Evolutionary conservation across 2,888 invertebrate species (phyloP), one percentile per base, ranked within the genome.

Genomic region (Tupiocoris notatus): DNA sequence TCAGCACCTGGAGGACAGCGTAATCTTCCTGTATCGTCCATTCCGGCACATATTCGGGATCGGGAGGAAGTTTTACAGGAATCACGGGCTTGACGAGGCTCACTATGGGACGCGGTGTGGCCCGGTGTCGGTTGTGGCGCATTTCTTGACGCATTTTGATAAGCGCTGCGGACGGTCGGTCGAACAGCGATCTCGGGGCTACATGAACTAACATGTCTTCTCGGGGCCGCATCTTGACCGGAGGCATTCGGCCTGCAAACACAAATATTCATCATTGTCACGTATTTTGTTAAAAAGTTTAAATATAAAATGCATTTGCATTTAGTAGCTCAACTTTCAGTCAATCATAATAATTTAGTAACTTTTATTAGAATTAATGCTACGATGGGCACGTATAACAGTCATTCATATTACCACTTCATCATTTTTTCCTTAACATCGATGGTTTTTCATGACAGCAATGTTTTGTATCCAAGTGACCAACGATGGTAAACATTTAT

Each of bases 1-100:
- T 39, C 39, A 39, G 12, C 12, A 93, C 93, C 85, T 93, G 92
- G 17, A 96, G 86, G 76, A 97, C 87, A 23, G 93, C 91, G 87
- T 93, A 92, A 84, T 98, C 97, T 85, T 98, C 97, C 83, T 92
- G 90, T 77, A 95, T 89, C 79, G 92, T 88, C 97, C 97, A 98
- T 81, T 95, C 95, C 78, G 93, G 91, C 81, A 89, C 88, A 77
- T 90, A 87, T 62, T 90, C 89, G 6, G 88, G 89, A 80, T 91
- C 89, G 16, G 67, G 76, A 0, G 85, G 82, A 1, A 86, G 82
- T 81, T 89, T 88, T 79, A 78, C 74, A 20, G 77, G 78, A 1
- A 78, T 17, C 0, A 85, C 84, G 0, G 87, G 86, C 80, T 89
- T 89, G 6, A 88, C 82, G 25, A 87, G 87, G 0, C 88, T 76